These are phyloP conservation scores for Bovichtus diacanthus DNA, from an alignment of 2,797 vertebrate species.

Conservation along the genomic window DNA sequence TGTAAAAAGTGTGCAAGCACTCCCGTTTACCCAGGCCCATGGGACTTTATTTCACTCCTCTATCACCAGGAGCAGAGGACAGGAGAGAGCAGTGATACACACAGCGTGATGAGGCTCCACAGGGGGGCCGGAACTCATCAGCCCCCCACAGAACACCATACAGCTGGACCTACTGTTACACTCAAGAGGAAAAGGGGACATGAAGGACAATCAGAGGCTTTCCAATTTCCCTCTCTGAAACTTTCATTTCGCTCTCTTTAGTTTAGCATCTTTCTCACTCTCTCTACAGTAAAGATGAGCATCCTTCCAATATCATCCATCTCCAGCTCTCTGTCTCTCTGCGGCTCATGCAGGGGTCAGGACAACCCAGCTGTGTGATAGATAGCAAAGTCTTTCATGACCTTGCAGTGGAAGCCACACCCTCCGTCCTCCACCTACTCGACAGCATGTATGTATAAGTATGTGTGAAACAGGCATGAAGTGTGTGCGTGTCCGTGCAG, in stretches of 20 bases:
- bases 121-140: constrained; percentile 68
- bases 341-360: constrained; percentile 53
- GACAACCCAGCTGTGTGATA: constrained; percentile 72
- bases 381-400: constrained; percentile 72
- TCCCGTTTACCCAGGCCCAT: background rate
- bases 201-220: constrained; percentile 64
- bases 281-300: constrained; percentile 19
- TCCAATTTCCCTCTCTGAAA: constrained; percentile 35
- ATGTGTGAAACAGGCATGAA: background rate
- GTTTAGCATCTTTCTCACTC: constrained; percentile 14
- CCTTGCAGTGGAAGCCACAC: constrained; percentile 72
- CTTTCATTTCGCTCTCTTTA: constrained; percentile 29
- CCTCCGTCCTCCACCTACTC: constrained; percentile 57
- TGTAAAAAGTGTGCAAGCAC: constrained; percentile 7
- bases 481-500: constrained; percentile 4
- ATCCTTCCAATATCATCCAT: background rate
- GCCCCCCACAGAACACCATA: constrained; percentile 58
- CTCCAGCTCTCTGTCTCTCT: background rate
- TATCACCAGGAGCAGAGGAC: constrained; percentile 27
- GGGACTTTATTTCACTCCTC: constrained; percentile 29
- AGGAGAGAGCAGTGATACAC: constrained; percentile 35
- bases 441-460: background rate
- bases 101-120: constrained; percentile 66
- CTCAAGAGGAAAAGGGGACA: constrained; percentile 38
- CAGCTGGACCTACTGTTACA: constrained; percentile 36